Percentiles rank a stretch among this genome's conserved stretches.
phyloP scores from a whole-genome alignment of 2,888 invertebrate species.

The Leptopterna dolabrata region DNA sequence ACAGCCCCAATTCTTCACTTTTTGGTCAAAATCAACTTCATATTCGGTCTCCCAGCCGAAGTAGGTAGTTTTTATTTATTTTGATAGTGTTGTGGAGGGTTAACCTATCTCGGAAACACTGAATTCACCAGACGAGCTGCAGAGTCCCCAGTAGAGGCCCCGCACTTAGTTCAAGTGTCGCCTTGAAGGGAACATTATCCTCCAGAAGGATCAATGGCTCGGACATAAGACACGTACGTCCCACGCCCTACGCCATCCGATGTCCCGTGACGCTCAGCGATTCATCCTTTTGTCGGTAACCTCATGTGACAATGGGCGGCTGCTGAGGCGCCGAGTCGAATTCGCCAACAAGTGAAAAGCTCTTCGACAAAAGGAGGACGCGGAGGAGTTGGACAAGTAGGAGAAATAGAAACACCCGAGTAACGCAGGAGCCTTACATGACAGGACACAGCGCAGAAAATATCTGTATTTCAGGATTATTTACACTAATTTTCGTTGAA shows the following conservation, averaged over 20 bases:
- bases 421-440: too few species aligned
- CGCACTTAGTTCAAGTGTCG: background rate
- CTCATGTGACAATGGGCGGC: background rate
- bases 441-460: too few species aligned
- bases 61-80: too few species aligned
- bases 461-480: too few species aligned
- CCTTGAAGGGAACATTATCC: background rate
- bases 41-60: too few species aligned
- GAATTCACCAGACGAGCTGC: background rate
- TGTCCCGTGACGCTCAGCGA: slow-evolving; percentile 8
- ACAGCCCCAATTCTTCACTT: too few species aligned
- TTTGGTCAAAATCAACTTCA: too few species aligned
- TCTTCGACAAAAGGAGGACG: background rate
- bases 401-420: background rate
- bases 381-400: background rate
- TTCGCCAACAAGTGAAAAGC: background rate
- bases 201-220: background rate
- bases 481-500: too few species aligned
- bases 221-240: slow-evolving; percentile 1
- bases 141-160: background rate
- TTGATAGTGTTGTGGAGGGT: too few species aligned
- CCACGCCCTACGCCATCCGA: background rate
- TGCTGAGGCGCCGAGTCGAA: slow-evolving; percentile 13
- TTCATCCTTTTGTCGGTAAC: background rate
- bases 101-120: background rate